These are phyloP conservation scores for Margarornis squamiger DNA, from an alignment of 2,797 vertebrate species.

Conservation along the genomic window DNA sequence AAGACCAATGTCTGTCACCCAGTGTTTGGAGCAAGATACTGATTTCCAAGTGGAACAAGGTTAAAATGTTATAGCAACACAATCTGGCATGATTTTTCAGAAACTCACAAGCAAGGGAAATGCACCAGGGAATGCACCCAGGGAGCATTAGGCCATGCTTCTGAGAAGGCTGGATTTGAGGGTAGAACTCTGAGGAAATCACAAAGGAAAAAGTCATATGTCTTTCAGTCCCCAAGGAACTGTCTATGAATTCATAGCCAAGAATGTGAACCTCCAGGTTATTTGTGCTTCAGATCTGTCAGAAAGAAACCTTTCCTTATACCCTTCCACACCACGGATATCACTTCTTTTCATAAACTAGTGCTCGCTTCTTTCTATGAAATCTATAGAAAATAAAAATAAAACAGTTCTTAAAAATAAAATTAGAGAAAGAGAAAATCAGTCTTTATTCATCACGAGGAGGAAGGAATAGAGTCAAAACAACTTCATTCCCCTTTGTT, in stretches of 20 bases:
- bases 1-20: conserved; percentile 20
- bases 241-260: conserved; percentile 11
- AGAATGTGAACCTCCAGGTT: neutral
- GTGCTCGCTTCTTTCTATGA: neutral
- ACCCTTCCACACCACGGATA: neutral
- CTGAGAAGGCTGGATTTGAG: conserved; percentile 3
- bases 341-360: neutral
- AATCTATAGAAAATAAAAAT: neutral
- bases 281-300: neutral
- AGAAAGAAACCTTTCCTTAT: neutral
- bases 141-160: neutral
- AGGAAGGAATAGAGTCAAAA: neutral
- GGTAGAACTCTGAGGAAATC: conserved; percentile 9
- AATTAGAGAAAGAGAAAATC: neutral
- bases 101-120: conserved; percentile 20
- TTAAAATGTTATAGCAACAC: conserved; percentile 52
- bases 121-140: neutral
- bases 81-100: conserved; percentile 16
- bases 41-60: conserved; percentile 18
- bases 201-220: neutral
- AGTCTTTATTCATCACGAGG: neutral
- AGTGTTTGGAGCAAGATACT: conserved; percentile 7
- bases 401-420: neutral
- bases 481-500: neutral
- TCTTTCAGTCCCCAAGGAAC: neutral